Conservation (phyloP, 1,140 invertebrate species). For the Agrilus planipennis region DNA sequence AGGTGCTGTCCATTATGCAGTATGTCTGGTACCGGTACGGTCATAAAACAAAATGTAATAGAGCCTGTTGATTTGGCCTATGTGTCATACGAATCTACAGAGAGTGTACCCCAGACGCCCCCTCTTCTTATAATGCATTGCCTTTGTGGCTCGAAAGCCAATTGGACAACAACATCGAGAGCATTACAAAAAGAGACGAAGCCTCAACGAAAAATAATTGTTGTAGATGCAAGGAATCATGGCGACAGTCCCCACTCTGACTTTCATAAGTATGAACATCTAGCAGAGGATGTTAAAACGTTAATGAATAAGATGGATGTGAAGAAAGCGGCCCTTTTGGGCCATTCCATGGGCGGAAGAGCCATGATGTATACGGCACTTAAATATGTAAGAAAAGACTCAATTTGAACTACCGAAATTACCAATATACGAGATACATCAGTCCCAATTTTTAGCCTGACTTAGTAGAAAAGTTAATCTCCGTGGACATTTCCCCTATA, state of each 20-base stretch:
- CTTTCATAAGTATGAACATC: slow-evolving; percentile 53
- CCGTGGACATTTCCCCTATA: neutral
- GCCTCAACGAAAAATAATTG: slow-evolving; percentile 48
- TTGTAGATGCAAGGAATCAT: slow-evolving; percentile 79
- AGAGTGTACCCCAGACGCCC: slow-evolving; percentile 21
- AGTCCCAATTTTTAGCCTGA: neutral
- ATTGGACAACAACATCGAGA: slow-evolving; percentile 69
- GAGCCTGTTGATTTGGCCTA: slow-evolving; percentile 44
- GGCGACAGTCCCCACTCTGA: slow-evolving; percentile 70
- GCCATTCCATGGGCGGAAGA: slow-evolving; percentile 86
- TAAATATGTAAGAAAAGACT: slow-evolving; percentile 37
- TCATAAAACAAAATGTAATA: neutral
- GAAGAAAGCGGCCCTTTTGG: slow-evolving; percentile 55
- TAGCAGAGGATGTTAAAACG: slow-evolving; percentile 57
- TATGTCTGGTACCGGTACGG: too few relatives aligned
- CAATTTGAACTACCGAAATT: slow-evolving; percentile 1
- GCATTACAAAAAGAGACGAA: slow-evolving; percentile 48
- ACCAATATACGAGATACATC: too few relatives aligned
- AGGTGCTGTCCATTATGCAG: too few relatives aligned
- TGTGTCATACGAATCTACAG: slow-evolving; percentile 41
- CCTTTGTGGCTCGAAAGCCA: slow-evolving; percentile 67
- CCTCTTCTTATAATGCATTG: slow-evolving; percentile 44
- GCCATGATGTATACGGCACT: slow-evolving; percentile 68
- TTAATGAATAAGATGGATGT: slow-evolving; percentile 50
- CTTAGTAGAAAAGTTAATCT: neutral